Evolutionary conservation across 2,888 invertebrate species (phyloP).

Genomic region (Endomychus coccineus): DNA sequence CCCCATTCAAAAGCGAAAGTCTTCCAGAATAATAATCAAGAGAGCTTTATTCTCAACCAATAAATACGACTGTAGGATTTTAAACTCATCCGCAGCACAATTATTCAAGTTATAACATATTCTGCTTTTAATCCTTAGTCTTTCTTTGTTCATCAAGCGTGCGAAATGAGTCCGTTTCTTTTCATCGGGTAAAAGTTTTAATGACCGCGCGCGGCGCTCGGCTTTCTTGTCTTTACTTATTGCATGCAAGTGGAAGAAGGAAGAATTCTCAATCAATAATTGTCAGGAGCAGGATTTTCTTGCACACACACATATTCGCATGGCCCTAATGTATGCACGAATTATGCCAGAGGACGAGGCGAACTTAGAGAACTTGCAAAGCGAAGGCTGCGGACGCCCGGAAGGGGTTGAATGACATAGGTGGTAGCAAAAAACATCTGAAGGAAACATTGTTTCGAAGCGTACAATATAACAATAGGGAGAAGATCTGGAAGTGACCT

Average conservation of each 20-base stretch:
- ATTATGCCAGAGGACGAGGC: too few relatives aligned
- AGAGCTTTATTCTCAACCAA: constrained; percentile 40
- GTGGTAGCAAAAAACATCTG: too few relatives aligned
- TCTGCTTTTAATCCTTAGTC: constrained; percentile 40
- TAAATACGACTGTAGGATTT: constrained; percentile 43
- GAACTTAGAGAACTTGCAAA: too few relatives aligned
- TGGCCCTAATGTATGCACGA: too few relatives aligned
- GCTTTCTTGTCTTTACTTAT: constrained; percentile 37
- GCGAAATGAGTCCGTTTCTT: constrained; percentile 42
- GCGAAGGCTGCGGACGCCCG: too few relatives aligned
- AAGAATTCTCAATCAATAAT: constrained; percentile 65
- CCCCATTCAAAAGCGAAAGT: constrained; percentile 37
- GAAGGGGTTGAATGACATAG: too few relatives aligned
- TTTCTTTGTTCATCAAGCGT: constrained; percentile 40
- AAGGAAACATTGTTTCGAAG: too few relatives aligned
- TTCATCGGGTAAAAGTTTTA: constrained; percentile 43
- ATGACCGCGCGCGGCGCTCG: constrained; percentile 36
- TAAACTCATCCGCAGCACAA: constrained; percentile 44
- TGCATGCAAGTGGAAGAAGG: constrained; percentile 45
- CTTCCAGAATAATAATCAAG: constrained; percentile 41
- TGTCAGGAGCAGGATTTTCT: too few relatives aligned
- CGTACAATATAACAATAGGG: too few relatives aligned
- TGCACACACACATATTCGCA: too few relatives aligned
- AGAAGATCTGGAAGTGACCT: too few relatives aligned
- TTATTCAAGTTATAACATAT: constrained; percentile 46